Evolutionary conservation across 2,888 invertebrate genomes (phyloP), one percentile per base, ranked within the genome.

Genomic region (Subacronicta megacephala): DNA sequence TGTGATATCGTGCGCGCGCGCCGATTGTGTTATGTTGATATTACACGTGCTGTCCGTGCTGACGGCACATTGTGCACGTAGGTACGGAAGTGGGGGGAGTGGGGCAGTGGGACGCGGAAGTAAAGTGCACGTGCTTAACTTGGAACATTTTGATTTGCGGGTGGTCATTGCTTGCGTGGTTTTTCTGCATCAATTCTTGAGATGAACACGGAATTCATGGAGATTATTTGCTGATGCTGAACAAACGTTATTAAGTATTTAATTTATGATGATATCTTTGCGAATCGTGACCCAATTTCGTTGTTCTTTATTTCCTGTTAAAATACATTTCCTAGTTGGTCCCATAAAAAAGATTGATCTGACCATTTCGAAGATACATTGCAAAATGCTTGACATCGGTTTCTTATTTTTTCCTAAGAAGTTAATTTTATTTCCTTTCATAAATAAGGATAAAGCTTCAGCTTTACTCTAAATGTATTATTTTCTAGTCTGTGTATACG

Each of bases 401-500:
- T n/a, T n/a, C n/a, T n/a, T n/a, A n/a, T n/a, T n/a, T n/a, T n/a
- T n/a, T n/a, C n/a, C n/a, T n/a, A n/a, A n/a, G n/a, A n/a, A n/a
- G n/a, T n/a, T n/a, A n/a, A n/a, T n/a, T n/a, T n/a, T n/a, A n/a
- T n/a, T n/a, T 2, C 18, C 2, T 2, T 18, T 4, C 4, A 18
- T 18, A 2, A 7, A 20, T 20, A 20, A 6, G 9, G 26, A 2
- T 31, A n/a, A 31, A n/a, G 12, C 12, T n/a, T 2, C 35, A n/a
- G 35, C 1, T 29, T 41, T 46, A 50, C 41, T 35, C 42, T 46
- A 59, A 49, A 51, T 60, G 41, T 10, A 51, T 38, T 37, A 56
- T 66, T 72, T 60, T 56, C 59, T 72, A 75, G 53, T 70, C 70
- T 75, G 35, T 69, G 66, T 33, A 20, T 37, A 36, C 15, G 38